phyloP scores from a whole-genome alignment of 2,797 vertebrate species.

The Chanos chanos region DNA sequence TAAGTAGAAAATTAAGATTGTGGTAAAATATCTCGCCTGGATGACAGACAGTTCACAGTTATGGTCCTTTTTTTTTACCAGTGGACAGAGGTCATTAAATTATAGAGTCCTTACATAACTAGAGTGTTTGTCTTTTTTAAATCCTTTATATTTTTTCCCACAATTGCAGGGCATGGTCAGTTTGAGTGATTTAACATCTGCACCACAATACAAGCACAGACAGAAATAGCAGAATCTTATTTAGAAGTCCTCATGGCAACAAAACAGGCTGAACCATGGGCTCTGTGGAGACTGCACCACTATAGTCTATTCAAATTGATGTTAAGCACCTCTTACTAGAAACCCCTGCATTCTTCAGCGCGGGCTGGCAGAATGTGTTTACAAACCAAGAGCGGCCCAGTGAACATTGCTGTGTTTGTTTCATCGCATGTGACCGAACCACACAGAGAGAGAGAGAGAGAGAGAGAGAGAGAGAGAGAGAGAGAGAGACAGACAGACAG shows the following conservation, averaged over 20 bases:
- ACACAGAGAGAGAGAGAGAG: not conserved
- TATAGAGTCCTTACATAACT: not conserved
- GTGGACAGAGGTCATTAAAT: not conserved
- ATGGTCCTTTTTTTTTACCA: not conserved
- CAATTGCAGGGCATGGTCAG: not conserved
- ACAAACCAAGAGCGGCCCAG: constrained; percentile 26
- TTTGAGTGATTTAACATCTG: constrained; percentile 10
- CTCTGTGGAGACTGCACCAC: constrained; percentile 24
- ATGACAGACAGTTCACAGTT: not conserved
- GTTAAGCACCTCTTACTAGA: constrained; percentile 19
- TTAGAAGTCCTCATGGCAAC: constrained; percentile 35
- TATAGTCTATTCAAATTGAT: constrained; percentile 8
- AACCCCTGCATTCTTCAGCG: not conserved
- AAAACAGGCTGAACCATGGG: constrained; percentile 25
- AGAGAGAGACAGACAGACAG: no score
- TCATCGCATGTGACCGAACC: constrained; percentile 24
- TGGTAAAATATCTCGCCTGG: not conserved
- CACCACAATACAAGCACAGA: constrained; percentile 15
- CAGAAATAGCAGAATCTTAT: constrained; percentile 34
- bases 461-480: no score
- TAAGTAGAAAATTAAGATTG: no score
- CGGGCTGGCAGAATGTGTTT: constrained; percentile 1
- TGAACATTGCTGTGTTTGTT: constrained; percentile 8
- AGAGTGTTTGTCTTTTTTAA: not conserved
- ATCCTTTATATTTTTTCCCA: not conserved